These are phyloP conservation scores for Acleris literana DNA, from an alignment of 2,888 invertebrate species.

Conservation along the genomic window DNA sequence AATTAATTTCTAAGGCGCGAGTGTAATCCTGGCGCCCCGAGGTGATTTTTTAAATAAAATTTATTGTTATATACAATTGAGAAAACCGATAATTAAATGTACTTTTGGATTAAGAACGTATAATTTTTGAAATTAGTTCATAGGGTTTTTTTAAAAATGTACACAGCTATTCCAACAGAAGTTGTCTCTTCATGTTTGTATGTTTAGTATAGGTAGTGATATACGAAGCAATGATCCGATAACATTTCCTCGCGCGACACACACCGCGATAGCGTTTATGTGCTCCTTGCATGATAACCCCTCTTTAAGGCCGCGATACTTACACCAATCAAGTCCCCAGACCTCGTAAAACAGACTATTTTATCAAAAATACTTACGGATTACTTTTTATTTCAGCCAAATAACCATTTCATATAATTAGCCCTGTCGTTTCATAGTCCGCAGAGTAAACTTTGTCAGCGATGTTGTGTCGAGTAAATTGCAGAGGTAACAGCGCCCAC, in stretches of 20 bases:
- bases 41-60: background rate
- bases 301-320: conserved; percentile 62
- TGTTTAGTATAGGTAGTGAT: conserved; percentile 30
- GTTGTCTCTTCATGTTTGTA: conserved; percentile 6
- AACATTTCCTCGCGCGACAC: conserved; percentile 58
- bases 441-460: conserved; percentile 45
- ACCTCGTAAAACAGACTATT: conserved; percentile 66
- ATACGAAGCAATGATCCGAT: conserved; percentile 53
- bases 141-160: background rate
- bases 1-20: conserved; percentile 16
- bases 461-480: conserved; percentile 61
- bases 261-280: conserved; percentile 66
- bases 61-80: background rate
- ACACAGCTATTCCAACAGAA: background rate
- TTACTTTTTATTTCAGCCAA: conserved; percentile 67
- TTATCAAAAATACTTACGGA: conserved; percentile 71
- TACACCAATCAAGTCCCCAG: conserved; percentile 62
- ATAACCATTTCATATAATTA: conserved; percentile 70
- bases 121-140: too few species aligned
- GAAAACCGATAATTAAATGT: too few species aligned
- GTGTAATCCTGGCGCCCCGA: conserved; percentile 9
- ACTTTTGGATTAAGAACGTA: too few species aligned
- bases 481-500: conserved; percentile 62
- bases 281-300: conserved; percentile 69
- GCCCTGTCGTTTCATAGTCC: conserved; percentile 56